Evolutionary conservation across 2,888 invertebrate genomes (phyloP).

Genomic region (Pimpla rufipes): DNA sequence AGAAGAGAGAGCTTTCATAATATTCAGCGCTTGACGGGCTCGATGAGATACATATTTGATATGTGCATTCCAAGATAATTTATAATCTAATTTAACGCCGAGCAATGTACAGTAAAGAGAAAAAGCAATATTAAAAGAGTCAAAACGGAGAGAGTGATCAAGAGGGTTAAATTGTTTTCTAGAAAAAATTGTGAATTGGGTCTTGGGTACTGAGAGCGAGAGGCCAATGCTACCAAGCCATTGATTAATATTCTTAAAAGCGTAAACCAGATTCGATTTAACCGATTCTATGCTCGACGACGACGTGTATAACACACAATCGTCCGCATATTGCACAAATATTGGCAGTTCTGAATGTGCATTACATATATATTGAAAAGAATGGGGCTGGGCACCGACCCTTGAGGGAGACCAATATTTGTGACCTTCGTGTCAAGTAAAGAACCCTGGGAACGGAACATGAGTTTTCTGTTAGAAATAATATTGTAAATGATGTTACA

Average conservation of each 20-base stretch:
- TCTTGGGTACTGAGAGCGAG: conserved; percentile 6
- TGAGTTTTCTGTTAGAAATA: not conserved
- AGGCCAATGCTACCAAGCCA: too few species aligned
- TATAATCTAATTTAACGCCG: too few species aligned
- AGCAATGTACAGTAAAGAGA: too few species aligned
- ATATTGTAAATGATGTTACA: not conserved
- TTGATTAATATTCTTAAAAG: not conserved
- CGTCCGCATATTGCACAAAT: conserved; percentile 4
- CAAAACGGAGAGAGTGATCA: not conserved
- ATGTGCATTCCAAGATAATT: too few species aligned
- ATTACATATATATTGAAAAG: not conserved
- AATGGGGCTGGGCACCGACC: not conserved
- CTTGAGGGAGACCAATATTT: conserved; percentile 6
- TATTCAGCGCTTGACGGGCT: too few species aligned
- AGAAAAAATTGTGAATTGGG: not conserved
- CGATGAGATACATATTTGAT: too few species aligned
- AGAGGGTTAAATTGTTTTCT: not conserved
- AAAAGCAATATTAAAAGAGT: not conserved
- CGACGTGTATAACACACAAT: not conserved
- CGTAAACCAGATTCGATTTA: not conserved
- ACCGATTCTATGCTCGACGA: not conserved
- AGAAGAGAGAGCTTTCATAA: conserved; percentile 17
- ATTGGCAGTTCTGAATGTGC: too few species aligned
- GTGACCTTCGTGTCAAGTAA: not conserved
- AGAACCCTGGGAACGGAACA: not conserved